Conservation (phyloP, 2,888 invertebrate genomes). For the Andrena flavipes region DNA sequence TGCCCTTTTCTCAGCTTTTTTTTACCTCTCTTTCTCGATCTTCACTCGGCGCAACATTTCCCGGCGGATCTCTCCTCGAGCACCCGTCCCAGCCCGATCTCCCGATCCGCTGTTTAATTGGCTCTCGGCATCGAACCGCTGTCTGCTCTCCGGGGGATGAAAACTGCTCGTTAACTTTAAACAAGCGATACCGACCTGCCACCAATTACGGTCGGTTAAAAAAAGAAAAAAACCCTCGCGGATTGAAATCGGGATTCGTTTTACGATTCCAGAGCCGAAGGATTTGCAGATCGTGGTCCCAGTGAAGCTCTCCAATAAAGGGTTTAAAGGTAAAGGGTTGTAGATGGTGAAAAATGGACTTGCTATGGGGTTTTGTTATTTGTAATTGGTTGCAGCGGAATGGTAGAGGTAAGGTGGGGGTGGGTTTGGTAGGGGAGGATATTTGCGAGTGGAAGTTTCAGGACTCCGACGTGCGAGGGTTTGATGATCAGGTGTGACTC, state of each 20-base stretch:
- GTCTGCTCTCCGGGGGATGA: conserved; percentile 50
- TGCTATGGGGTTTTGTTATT: no score
- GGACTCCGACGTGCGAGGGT: no score
- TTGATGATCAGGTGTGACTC: no score
- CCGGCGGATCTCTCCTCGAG: conserved; percentile 40
- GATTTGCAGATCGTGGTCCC: not conserved
- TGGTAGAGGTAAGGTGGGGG: no score
- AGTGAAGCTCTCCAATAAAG: no score
- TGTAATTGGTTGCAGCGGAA: no score
- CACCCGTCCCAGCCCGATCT: conserved; percentile 54
- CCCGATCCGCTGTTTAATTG: conserved; percentile 60
- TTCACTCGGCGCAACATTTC: conserved; percentile 46
- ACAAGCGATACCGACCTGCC: conserved; percentile 47
- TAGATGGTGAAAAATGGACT: no score
- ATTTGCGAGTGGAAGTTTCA: no score
- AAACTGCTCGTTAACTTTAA: conserved; percentile 60
- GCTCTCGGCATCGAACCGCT: conserved; percentile 36
- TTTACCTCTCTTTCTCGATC: conserved; percentile 10
- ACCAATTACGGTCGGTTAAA: conserved; percentile 45
- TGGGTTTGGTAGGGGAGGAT: no score
- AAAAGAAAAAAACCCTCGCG: not conserved
- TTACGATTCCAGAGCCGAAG: not conserved
- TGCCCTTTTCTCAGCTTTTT: not conserved
- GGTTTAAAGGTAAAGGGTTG: no score
- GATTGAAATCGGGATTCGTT: not conserved